Evolutionary conservation across 2,113 vertebrate species (phyloP).

Genomic region (Lamprotornis superbus): DNA sequence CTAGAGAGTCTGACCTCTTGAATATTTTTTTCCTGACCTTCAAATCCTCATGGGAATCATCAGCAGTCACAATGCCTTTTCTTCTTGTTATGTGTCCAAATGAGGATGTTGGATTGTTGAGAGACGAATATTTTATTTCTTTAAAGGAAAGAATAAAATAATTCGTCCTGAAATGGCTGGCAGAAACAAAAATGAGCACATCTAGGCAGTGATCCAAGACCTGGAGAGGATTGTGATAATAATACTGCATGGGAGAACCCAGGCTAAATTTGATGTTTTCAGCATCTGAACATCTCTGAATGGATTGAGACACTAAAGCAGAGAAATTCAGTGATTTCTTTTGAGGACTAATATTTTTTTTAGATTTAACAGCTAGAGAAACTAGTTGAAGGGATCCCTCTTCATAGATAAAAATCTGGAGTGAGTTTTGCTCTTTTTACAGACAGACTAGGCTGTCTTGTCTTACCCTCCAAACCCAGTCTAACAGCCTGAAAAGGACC

Average conservation of each 20-base stretch:
- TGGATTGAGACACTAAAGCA: background rate
- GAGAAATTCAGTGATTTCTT: background rate
- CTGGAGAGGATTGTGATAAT: background rate
- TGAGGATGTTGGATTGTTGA: background rate
- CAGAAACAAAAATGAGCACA: constrained; percentile 14
- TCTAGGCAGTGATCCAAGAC: background rate
- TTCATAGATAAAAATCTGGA: background rate
- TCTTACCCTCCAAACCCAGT: background rate
- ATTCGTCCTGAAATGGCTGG: background rate
- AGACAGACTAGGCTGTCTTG: background rate
- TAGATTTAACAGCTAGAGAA: background rate
- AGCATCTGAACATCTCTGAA: background rate
- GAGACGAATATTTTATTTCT: background rate
- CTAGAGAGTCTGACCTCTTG: background rate
- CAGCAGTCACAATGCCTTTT: background rate
- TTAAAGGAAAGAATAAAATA: constrained; percentile 10
- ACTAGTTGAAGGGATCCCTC: background rate
- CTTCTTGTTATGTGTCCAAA: background rate
- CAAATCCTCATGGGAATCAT: background rate
- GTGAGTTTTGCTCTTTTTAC: background rate
- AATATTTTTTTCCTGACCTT: background rate
- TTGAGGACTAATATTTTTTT: background rate
- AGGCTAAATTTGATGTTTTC: background rate
- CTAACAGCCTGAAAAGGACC: background rate
- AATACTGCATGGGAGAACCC: background rate